Conservation (phyloP, 2,888 invertebrate genomes). For the Hyppa rectilinea region DNA sequence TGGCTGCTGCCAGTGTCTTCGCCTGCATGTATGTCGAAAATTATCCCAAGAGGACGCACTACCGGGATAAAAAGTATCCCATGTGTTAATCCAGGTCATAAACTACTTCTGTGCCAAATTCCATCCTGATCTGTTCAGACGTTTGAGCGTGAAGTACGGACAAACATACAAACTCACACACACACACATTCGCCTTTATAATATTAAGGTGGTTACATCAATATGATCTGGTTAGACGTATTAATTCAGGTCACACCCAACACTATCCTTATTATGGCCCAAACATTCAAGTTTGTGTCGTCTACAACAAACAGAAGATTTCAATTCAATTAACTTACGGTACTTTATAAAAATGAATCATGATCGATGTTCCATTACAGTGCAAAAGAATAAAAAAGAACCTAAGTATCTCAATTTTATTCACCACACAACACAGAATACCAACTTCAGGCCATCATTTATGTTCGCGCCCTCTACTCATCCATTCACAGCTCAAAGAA, state of each 20-base stretch:
- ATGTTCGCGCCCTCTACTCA: slow-evolving; percentile 65
- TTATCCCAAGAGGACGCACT: too few species aligned
- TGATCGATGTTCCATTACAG: background rate
- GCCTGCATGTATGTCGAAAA: too few species aligned
- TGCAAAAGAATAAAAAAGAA: slow-evolving; percentile 11
- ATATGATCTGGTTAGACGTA: background rate
- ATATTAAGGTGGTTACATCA: too few species aligned
- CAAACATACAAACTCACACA: too few species aligned
- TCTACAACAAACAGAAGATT: background rate
- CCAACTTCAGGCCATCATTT: slow-evolving; percentile 58
- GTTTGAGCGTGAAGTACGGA: too few species aligned
- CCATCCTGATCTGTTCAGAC: too few species aligned
- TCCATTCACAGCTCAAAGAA: slow-evolving; percentile 79
- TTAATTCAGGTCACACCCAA: background rate
- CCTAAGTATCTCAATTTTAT: slow-evolving; percentile 31
- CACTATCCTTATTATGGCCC: background rate
- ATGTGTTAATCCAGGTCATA: too few species aligned
- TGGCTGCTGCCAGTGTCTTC: too few species aligned
- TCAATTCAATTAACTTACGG: background rate
- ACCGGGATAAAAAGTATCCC: too few species aligned
- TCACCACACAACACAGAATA: slow-evolving; percentile 40
- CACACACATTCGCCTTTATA: too few species aligned
- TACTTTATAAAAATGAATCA: background rate
- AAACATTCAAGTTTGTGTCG: background rate
- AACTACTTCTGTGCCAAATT: too few species aligned